Evolutionary conservation across 2,113 vertebrate species (phyloP), one percentile per base, ranked within the genome.

Genomic region (Thamnophis sirtalis): DNA sequence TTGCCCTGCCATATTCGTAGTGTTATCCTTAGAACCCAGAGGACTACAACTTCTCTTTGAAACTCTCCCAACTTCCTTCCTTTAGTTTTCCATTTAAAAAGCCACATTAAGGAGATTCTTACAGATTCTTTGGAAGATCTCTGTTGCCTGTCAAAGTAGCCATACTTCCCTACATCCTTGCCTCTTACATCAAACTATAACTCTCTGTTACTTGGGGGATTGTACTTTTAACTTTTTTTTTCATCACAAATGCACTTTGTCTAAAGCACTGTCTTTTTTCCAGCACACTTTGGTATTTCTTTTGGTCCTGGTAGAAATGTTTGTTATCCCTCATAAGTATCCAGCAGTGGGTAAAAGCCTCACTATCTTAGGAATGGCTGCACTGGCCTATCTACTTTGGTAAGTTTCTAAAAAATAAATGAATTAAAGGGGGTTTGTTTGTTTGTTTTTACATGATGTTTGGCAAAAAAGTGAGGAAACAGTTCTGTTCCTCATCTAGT

Each of bases 281-380:
- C 94, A 98, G 98, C 98, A 98, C 93, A 97, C 97, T 0, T 38
- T 21, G 60, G 94, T 98, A 50, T 43, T 98, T 50, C 97, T 96
- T 33, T 86, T 97, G 33, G 92, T 94, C 0, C 17, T 98, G 92
- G 53, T 93, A 49, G 98, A 98, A 92, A 73, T 97, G 84, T 1
- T 97, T 84, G 94, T 95, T 33, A 95, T 95, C 9, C 97, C 97
- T 0, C 96, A 97, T 54, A 88, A n/a, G 19, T 98, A 97, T 80
- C 97, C 96, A 19, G 24, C 86, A 11, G 97, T 95, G 96, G 97
- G 94, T 94, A 97, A 94, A 51, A 97, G 97, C 48, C 84, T 98
- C 91, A 1, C 84, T 51, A 13, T 98, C 0, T 10, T 98, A 80
- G 92, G 92, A 85, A 33, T 73, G 24, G 73, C 28, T 0, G 2